Base-by-base conservation (phyloP, 2,113 vertebrate species). In the Dipodomys merriami region DNA sequence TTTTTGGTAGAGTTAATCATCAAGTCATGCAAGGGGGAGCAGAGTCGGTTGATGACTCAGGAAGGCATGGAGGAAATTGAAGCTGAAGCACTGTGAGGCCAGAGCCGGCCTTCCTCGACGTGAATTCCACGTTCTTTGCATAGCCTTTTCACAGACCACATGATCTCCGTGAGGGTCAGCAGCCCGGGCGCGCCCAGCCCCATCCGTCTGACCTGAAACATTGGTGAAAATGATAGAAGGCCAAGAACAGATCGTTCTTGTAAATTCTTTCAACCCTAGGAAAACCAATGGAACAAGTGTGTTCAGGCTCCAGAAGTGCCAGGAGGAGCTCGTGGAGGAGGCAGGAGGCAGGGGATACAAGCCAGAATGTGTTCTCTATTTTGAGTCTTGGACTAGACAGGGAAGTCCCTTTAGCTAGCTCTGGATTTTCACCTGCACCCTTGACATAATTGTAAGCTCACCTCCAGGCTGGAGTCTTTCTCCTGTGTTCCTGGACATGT, bases 31-130 rank as follows among this genome's bases (percentile, higher is more conserved):
- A 92, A 92, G 94, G 85, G 95, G 91, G 85, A 97, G 92, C 94
- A 1, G 65, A 96, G 96, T 98, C 96, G 96, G 77, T 93, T 96
- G 88, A 91, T 94, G 94, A 97, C 35, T 97, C 96, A 97, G 95
- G 96, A 96, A 98, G 91, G 93, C 96, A 65, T 83, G 93, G 94
- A 97, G 86, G 71, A 97, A 97, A 95, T 81, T 77, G 77, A 96
- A 95, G 90, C 91, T 74, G 79, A 83, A 90, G 90, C 91, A 16
- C 12, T 57, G 53, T 16, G 53, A 18, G 15, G 53, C 53, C 53
- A 84, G 96, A 96, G 85, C 60, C 0, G 0, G 68, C 77, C 16
- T 46, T 87, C 53, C 71, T 95, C 62, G 88, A 53, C 13, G 68
- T 30, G 89, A 57, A 78, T 96, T 95, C 35, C 20, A 90, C 90